Conservation (phyloP, 2,113 vertebrate genomes). For the Nanorana parkeri region DNA sequence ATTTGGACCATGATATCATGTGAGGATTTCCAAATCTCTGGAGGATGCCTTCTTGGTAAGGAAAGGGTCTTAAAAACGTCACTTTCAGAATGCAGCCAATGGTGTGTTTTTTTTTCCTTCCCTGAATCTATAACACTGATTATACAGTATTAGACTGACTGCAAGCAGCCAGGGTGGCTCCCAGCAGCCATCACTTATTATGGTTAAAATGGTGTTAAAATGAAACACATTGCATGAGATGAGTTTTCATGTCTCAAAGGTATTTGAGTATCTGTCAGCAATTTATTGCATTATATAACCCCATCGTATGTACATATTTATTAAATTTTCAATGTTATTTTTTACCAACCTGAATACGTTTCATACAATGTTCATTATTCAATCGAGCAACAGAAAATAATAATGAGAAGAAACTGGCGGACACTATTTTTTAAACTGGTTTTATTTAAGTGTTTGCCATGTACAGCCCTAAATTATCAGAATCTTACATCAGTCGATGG, state of each 20-base stretch:
- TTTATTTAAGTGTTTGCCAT: too few species aligned
- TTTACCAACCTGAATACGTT: conserved; percentile 53
- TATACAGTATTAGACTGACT: conserved; percentile 53
- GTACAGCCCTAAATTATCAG: neutral
- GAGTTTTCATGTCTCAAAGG: conserved; percentile 65
- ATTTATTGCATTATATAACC: conserved; percentile 50
- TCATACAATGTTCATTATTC: conserved; percentile 38
- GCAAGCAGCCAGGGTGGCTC: conserved; percentile 18
- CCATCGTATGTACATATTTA: conserved; percentile 55
- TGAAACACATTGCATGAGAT: conserved; percentile 72
- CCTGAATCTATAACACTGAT: conserved; percentile 47
- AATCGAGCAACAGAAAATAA: neutral
- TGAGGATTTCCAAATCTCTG: conserved; percentile 75
- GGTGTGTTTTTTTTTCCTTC: conserved; percentile 68
- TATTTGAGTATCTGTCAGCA: conserved; percentile 43
- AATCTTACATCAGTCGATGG: neutral
- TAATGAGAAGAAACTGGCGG: neutral
- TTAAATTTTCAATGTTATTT: conserved; percentile 56
- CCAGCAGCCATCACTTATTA: conserved; percentile 62
- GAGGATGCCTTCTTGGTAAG: conserved; percentile 73
- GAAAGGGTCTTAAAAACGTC: conserved; percentile 75
- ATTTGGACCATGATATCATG: conserved; percentile 71
- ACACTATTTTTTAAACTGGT: too few species aligned
- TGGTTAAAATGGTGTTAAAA: conserved; percentile 75
- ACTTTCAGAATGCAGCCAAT: conserved; percentile 73